These are phyloP conservation scores for Melozone crissalis DNA, from an alignment of 2,113 vertebrate genomes.

Conservation along the genomic window DNA sequence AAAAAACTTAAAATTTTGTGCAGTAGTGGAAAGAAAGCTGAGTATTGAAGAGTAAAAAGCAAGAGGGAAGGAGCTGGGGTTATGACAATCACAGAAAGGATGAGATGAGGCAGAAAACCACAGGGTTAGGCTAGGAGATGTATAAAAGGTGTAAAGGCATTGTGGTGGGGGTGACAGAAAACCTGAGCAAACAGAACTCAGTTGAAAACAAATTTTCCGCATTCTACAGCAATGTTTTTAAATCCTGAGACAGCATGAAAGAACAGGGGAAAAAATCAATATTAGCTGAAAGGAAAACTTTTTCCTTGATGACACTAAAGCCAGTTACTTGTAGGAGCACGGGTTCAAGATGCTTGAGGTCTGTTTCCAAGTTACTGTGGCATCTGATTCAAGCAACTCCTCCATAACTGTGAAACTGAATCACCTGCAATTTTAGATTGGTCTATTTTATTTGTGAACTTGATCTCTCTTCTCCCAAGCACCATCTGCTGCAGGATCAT, in stretches of 20 bases:
- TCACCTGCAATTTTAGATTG: neutral
- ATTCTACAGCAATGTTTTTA: neutral
- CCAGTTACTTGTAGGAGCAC: neutral
- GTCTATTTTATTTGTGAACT: neutral
- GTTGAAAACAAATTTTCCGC: neutral
- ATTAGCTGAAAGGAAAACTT: neutral
- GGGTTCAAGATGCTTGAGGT: neutral
- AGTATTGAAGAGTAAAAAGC: neutral
- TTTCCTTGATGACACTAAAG: neutral
- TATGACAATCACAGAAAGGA: neutral
- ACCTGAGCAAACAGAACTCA: neutral
- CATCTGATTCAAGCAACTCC: neutral
- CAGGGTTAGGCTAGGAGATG: neutral
- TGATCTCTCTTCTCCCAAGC: neutral
- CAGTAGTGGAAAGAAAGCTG: neutral
- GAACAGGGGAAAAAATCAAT: neutral
- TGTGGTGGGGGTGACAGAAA: neutral
- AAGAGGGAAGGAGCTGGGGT: neutral
- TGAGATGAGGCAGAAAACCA: neutral
- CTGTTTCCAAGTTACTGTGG: neutral
- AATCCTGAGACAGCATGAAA: neutral
- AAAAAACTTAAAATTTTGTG: neutral
- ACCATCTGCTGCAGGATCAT: neutral
- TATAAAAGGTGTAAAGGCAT: accelerated
- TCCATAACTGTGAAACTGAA: neutral